A percentile compares a stretch with the other conserved stretches of the same genome.
phyloP scores from a whole-genome alignment of 2,113 vertebrate genomes.

The Pao palembangensis region DNA sequence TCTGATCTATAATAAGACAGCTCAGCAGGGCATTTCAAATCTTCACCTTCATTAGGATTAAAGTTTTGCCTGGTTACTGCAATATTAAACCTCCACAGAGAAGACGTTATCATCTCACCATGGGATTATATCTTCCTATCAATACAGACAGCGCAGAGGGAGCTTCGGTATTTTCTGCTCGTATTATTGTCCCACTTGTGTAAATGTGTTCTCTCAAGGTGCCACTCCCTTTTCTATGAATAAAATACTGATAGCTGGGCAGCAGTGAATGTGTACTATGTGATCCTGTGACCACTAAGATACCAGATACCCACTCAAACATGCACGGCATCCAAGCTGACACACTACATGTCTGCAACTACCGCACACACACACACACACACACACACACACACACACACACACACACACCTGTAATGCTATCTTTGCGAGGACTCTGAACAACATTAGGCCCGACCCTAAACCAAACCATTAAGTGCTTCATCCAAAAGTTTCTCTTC shows the following conservation, averaged over 20 bases:
- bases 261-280: conserved; percentile 43
- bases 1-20: conserved; percentile 57
- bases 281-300: conserved; percentile 46
- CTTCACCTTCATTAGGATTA: conserved; percentile 27
- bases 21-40: conserved; percentile 51
- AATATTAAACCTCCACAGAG: no score
- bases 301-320: conserved; percentile 48
- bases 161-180: background rate
- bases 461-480: no score
- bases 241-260: background rate
- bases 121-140: no score
- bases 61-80: no score
- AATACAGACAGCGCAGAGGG: no score
- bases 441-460: no score
- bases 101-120: no score
- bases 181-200: background rate
- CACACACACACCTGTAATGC: background rate
- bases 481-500: no score
- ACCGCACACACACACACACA: background rate
- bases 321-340: conserved; percentile 52
- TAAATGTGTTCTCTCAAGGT: conserved; percentile 1
- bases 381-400: conserved; percentile 5
- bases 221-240: conserved; percentile 11
- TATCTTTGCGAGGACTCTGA: no score
- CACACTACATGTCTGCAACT: conserved; percentile 19